Evolutionary conservation across 1,140 invertebrate genomes (phyloP).

Genomic region (Pararge aegeria): DNA sequence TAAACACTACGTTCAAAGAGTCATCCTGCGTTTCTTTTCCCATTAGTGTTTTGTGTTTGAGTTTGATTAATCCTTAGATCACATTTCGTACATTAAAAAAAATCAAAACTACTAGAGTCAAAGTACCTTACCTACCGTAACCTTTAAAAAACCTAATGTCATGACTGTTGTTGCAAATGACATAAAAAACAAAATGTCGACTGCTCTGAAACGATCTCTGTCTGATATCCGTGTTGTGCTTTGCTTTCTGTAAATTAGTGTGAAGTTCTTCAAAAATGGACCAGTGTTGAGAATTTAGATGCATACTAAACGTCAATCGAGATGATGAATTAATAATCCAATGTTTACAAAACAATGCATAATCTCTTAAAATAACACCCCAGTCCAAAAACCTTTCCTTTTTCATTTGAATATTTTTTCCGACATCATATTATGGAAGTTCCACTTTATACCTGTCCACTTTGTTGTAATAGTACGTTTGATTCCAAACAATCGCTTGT

Average conservation of each 20-base stretch:
- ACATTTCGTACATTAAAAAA: too few relatives aligned
- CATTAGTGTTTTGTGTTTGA: too few relatives aligned
- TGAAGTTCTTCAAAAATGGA: conserved; percentile 76
- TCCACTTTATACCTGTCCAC: conserved; percentile 77
- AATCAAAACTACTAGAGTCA: too few relatives aligned
- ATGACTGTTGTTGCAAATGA: too few relatives aligned
- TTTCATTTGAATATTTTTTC: conserved; percentile 3
- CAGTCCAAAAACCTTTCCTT: neutral
- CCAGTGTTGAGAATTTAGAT: conserved; percentile 69
- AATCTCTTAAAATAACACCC: conserved; percentile 3
- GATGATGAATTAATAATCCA: conserved; percentile 36
- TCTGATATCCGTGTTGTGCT: conserved; percentile 40
- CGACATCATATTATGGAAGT: conserved; percentile 74
- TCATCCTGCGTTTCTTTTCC: too few relatives aligned
- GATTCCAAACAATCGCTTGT: conserved; percentile 79
- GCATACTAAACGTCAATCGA: conserved; percentile 57
- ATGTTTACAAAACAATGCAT: conserved; percentile 55
- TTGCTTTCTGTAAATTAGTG: conserved; percentile 53
- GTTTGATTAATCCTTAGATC: too few relatives aligned
- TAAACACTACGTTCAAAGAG: too few relatives aligned
- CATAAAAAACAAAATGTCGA: conserved; percentile 1
- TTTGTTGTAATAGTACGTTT: conserved; percentile 84
- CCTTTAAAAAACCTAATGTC: too few relatives aligned
- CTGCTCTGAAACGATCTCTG: conserved; percentile 8
- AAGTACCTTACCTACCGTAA: too few relatives aligned